A percentile compares a stretch with the other conserved stretches of the same genome.
These are phyloP conservation scores for Saccostrea echinata DNA, from an alignment of 1,140 invertebrate species.

Conservation along the genomic window DNA sequence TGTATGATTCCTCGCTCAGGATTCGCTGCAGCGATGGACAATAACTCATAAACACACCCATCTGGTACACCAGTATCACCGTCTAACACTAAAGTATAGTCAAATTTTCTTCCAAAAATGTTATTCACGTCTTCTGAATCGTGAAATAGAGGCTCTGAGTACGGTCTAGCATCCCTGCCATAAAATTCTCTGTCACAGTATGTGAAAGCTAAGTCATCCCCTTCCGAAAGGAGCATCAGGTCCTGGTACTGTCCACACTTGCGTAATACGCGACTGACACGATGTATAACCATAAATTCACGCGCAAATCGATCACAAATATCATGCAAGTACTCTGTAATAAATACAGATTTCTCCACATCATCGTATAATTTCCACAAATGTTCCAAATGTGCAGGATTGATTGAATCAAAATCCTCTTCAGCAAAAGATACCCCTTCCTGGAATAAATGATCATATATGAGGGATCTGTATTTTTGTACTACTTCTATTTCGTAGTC, in stretches of 20 bases:
- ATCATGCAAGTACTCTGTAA: conserved; percentile 69
- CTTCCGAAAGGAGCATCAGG: conserved; percentile 74
- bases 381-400: conserved; percentile 62
- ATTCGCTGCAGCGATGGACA: conserved; percentile 74
- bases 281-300: conserved; percentile 76
- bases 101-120: conserved; percentile 69
- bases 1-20: conserved; percentile 75
- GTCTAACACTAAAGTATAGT: conserved; percentile 76
- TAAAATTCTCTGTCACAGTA: conserved; percentile 72
- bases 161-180: conserved; percentile 65
- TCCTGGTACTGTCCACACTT: conserved; percentile 78
- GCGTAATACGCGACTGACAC: conserved; percentile 71
- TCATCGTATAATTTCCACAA: conserved; percentile 70
- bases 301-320: conserved; percentile 71
- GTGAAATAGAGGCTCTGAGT: conserved; percentile 70
- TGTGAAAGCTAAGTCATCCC: conserved; percentile 68
- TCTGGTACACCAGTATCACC: conserved; percentile 72
- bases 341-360: conserved; percentile 65
- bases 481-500: conserved; percentile 68
- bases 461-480: conserved; percentile 68
- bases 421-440: conserved; percentile 70
- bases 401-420: conserved; percentile 61
- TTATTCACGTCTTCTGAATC: conserved; percentile 71
- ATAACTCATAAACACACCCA: conserved; percentile 66
- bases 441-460: conserved; percentile 70